These are phyloP conservation scores for Lateolabrax maculatus DNA, from an alignment of 2,797 vertebrate genomes.

Conservation along the genomic window DNA sequence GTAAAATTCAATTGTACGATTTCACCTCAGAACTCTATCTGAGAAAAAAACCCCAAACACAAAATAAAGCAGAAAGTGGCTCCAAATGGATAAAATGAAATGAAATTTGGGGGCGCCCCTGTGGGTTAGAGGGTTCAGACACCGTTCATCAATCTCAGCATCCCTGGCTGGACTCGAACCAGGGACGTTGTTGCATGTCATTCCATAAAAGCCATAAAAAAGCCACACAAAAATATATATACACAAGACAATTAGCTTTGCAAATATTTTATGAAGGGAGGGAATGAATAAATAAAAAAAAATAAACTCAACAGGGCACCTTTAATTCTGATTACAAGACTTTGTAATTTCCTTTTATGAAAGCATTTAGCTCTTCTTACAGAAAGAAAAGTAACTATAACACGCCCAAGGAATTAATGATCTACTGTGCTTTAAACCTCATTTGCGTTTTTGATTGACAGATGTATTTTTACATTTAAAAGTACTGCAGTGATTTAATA, in stretches of 20 bases:
- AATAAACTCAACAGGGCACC: background rate
- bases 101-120: too few relatives aligned
- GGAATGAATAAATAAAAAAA: too few relatives aligned
- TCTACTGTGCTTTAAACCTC: background rate
- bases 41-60: background rate
- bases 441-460: background rate
- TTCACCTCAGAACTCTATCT: too few relatives aligned
- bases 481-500: background rate
- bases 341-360: background rate
- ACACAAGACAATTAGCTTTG: background rate
- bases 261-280: background rate
- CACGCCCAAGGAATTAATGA: background rate
- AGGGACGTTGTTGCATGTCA: too few relatives aligned
- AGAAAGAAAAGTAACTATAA: background rate
- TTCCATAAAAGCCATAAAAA: too few relatives aligned
- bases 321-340: background rate
- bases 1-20: too few relatives aligned
- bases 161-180: too few relatives aligned
- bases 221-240: too few relatives aligned
- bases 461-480: background rate
- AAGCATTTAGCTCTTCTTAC: background rate
- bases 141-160: too few relatives aligned
- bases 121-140: too few relatives aligned
- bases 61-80: background rate
- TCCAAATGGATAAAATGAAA: constrained; percentile 4